Evolutionary conservation across 2,888 invertebrate species (phyloP), one percentile per base, ranked within the genome.

Genomic region (Maniola hyperantus): DNA sequence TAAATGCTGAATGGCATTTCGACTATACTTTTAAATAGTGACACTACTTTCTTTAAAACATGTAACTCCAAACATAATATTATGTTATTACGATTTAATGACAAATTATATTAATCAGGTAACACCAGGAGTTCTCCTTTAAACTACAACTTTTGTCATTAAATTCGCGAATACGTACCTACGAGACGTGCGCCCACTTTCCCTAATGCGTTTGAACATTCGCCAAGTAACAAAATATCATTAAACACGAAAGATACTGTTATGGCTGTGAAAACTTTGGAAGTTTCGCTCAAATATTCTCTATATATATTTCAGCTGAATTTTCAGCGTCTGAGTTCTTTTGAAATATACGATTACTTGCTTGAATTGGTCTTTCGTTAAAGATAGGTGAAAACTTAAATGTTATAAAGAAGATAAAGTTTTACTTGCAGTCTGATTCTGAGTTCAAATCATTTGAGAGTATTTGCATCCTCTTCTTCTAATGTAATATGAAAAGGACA

Each of bases 151-250:
- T 65, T 62, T 36, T 20, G 58, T 67, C 68, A 70, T 65, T 65
- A 68, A 65, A 63, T 68, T 70, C 15, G 33, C 42, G 65, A 68
- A 68, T 65, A 65, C 63, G 55, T 65, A n/a, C n/a, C n/a, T n/a
- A 67, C 61, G 67, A 61, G 39, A 62, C 48, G 48, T 53, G 59
- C 54, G 36, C 39, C 61, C 59, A 66, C 64, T 65, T 55, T 57
- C 42, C 36, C 61, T 64, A 70, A 68, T 68, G 68, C 53, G 39
- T 70, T 69, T 70, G 68, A 70, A 70, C 64, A 60, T 33, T 57
- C 61, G 68, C 70, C 70, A 68, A 68, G 66, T 69, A 60, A 60
- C 48, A 62, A 59, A 68, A 64, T 55, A 64, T 60, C 63, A 39
- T 66, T 68, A 64, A 70, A 60, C 33, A 42, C 44, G 39, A 58